phyloP scores from a whole-genome alignment of 2,888 invertebrate species.

The Gryllus longicercus region DNA sequence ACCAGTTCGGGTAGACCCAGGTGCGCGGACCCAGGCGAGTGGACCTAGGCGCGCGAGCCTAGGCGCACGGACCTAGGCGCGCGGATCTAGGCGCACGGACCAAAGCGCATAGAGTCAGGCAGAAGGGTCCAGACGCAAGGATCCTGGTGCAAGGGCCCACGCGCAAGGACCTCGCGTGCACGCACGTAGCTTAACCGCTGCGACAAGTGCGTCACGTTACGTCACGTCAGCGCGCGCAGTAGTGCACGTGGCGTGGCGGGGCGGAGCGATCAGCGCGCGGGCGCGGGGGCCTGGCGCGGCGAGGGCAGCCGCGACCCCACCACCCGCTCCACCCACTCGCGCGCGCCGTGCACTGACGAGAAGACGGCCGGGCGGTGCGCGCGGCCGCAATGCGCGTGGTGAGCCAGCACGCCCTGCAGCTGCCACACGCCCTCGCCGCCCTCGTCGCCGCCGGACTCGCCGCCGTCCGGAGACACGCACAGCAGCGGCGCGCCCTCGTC shows the following conservation, averaged over 20 bases:
- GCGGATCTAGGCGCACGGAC: no score
- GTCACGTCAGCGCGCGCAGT: no score
- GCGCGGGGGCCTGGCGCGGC: background rate
- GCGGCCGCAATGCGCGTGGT: conserved; percentile 58
- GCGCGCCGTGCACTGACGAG: conserved; percentile 47
- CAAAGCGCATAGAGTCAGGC: no score
- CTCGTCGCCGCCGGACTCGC: background rate
- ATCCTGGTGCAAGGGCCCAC: no score
- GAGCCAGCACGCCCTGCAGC: conserved; percentile 58
- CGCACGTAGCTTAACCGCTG: no score
- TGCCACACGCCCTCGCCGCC: conserved; percentile 54
- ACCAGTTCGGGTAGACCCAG: no score
- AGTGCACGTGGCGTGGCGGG: background rate
- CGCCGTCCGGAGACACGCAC: conserved; percentile 50
- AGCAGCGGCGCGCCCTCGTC: conserved; percentile 65
- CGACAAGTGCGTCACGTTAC: no score
- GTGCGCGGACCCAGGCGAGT: no score
- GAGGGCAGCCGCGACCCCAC: conserved; percentile 42
- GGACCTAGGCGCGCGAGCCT: no score
- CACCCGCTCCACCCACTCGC: conserved; percentile 49
- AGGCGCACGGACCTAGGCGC: no score
- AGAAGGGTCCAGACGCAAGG: no score
- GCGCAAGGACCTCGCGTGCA: no score
- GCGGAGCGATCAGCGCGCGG: background rate
- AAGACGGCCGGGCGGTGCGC: conserved; percentile 58